Base-by-base conservation (phyloP, 2,797 vertebrate species). In the Sitta carolinensis region DNA sequence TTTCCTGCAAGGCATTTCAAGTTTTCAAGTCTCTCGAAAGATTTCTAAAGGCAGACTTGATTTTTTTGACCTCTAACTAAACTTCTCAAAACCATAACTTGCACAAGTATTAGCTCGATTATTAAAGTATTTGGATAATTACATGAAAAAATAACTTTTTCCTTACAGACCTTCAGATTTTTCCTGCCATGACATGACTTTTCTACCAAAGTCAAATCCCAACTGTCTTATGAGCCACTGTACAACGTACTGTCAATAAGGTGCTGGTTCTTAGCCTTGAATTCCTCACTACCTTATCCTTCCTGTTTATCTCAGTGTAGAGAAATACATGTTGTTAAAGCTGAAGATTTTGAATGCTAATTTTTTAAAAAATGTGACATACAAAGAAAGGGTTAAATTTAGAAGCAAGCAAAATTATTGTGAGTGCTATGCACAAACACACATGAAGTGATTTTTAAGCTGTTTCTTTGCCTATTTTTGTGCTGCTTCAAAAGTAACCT, bases 401-500 rank as follows among this genome's bases (percentile, higher is more conserved):
- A 83, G 61, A 10, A 55, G 11, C 20, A 79, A 70, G 6, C 16
- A 26, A 40, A 52, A 36, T 43, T 61, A 16, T 61, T 57, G 10
- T 73, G 14, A 55, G 12, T 70, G 20, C 17, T 85, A 19, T 43
- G 17, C 29, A 48, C 10, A 63, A n/a, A 38, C 9, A 55, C 16
- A 42, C 3, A 21, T 74, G 11, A 87, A 4, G 10, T 52, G 29
- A 58, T 17, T 78, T 89, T 20, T 63, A 14, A 58, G 18, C 20
- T 68, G 1, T 0, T 3, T 15, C 61, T 63, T 66, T 29, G 27
- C 13, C 1, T 63, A 12, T 52, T 4, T 30, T 64, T 67, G 1
- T 25, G 17, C 7, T 88, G 16, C 29, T 79, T 52, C 40, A 75
- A 57, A 75, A 63, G 14, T 36, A 82, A 72, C 4, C 4, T 29